Evolutionary conservation across 1,140 invertebrate genomes (phyloP).

Genomic region (Ips nitidus): DNA sequence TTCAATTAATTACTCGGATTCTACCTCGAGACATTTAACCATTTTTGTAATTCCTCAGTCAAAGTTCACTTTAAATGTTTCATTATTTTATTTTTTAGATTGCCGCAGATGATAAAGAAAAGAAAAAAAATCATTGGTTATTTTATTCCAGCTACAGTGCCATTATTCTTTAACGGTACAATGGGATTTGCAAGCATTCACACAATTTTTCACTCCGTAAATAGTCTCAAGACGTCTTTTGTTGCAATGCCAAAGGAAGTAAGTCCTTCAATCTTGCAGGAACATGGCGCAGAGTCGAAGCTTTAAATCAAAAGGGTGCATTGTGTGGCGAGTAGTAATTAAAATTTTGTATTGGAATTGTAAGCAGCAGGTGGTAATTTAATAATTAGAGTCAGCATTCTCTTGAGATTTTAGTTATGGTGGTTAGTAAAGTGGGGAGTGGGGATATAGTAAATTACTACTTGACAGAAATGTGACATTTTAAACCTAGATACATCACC

Average conservation of each 20-base stretch:
- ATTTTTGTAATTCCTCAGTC: no score
- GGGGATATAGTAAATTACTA: no score
- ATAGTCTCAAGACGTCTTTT: slow-evolving; percentile 29
- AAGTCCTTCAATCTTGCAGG: slow-evolving; percentile 17
- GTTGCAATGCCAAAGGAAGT: slow-evolving; percentile 14
- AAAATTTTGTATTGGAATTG: no score
- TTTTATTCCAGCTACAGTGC: slow-evolving; percentile 20
- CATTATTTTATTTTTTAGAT: slow-evolving; percentile 1
- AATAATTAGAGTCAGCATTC: no score
- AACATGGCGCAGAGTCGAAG: slow-evolving; percentile 1
- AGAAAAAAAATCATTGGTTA: slow-evolving; percentile 20
- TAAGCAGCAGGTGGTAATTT: background rate
- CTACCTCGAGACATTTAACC: no score
- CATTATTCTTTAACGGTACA: slow-evolving; percentile 24
- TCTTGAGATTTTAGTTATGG: no score
- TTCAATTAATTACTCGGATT: background rate
- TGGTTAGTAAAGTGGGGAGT: no score
- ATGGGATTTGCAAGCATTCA: slow-evolving; percentile 28
- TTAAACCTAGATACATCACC: no score
- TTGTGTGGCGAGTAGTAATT: background rate
- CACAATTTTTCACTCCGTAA: slow-evolving; percentile 28
- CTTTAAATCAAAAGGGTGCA: slow-evolving; percentile 7
- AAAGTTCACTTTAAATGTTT: background rate
- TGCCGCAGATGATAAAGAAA: slow-evolving; percentile 6
- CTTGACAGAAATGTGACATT: no score